Conservation (phyloP, 1,140 invertebrate species). For the Platorchestia sp. region DNA sequence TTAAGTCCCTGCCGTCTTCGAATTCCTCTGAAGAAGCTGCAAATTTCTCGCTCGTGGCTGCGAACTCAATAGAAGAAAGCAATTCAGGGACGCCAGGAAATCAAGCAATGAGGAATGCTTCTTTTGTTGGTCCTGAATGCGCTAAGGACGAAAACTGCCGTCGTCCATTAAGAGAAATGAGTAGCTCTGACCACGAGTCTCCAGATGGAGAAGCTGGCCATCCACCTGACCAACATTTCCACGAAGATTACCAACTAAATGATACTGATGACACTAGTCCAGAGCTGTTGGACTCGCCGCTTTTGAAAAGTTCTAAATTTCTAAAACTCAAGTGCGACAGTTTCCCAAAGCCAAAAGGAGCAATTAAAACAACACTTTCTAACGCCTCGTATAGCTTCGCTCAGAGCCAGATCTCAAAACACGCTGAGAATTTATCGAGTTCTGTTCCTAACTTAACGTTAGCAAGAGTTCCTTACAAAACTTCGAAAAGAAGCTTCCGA, state of each 20-base stretch:
- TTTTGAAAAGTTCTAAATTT: slow-evolving; percentile 21
- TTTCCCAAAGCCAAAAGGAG: slow-evolving; percentile 24
- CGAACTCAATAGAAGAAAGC: neutral
- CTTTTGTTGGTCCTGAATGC: neutral
- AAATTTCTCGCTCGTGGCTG: neutral
- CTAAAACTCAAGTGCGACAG: slow-evolving; percentile 32
- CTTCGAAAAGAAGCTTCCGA: slow-evolving; percentile 5
- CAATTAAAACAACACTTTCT: slow-evolving; percentile 39
- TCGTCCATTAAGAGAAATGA: neutral
- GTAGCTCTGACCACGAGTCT: neutral
- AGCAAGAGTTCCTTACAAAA: slow-evolving; percentile 46
- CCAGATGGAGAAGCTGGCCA: neutral
- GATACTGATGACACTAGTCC: slow-evolving; percentile 52
- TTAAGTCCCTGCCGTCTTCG: neutral
- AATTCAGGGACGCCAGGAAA: neutral
- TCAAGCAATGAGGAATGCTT: neutral
- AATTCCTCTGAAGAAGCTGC: neutral
- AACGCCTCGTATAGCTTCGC: slow-evolving; percentile 20
- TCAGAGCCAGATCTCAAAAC: slow-evolving; percentile 33
- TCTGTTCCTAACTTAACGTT: slow-evolving; percentile 44
- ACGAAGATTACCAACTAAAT: slow-evolving; percentile 4
- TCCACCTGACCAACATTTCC: neutral
- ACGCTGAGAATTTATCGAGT: slow-evolving; percentile 22
- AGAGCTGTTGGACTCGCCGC: neutral
- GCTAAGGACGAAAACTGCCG: neutral